Evolutionary conservation across 2,797 vertebrate genomes (phyloP), one percentile per base, ranked within the genome.

Genomic region (Scolopax rusticola): DNA sequence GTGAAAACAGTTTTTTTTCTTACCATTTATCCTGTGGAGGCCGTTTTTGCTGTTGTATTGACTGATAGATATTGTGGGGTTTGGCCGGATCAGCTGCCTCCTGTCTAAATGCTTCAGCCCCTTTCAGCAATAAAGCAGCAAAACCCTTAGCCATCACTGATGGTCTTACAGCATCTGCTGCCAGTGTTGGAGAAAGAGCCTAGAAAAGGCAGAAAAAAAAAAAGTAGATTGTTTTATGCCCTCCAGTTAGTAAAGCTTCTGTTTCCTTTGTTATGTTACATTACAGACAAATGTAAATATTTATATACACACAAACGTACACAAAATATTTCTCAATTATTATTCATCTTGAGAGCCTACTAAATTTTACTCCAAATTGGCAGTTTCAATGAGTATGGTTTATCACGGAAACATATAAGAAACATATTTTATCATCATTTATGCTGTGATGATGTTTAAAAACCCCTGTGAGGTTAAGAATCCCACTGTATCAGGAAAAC

Each of bases 81-180:
- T 98, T 98, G 48, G 91, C 67, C 77, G 96, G 97, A 87, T 98
- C 96, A 85, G 86, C 27, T 3, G 85, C 97, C 80, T 98, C 98
- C 3, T 48, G 90, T 61, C 98, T 98, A 56, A 98, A 98, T 24
- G 77, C 89, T 28, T 98, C 97, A 24, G 79, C 69, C 20, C 97
- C 98, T 79, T 98, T 97, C 95, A 98, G 92, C 38, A 98, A 97
- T 21, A 98, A 96, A 28, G 98, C 90, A 32, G 95, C 63, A 87
- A 98, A 98, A 93, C 98, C 93, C 89, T 98, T 98, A 20, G 98
- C 98, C 97, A 98, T 97, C 45, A 98, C 32, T 86, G 98, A 76
- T 12, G 98, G 97, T 23, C 97, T 97, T 86, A 98, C 61, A 8
- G 97, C 96, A 93, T 98, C 98, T 64, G 97, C 98, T 17, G 89